These are phyloP conservation scores for Phyllostomus discolor DNA, from an alignment of 2,113 vertebrate genomes.

Conservation along the genomic window DNA sequence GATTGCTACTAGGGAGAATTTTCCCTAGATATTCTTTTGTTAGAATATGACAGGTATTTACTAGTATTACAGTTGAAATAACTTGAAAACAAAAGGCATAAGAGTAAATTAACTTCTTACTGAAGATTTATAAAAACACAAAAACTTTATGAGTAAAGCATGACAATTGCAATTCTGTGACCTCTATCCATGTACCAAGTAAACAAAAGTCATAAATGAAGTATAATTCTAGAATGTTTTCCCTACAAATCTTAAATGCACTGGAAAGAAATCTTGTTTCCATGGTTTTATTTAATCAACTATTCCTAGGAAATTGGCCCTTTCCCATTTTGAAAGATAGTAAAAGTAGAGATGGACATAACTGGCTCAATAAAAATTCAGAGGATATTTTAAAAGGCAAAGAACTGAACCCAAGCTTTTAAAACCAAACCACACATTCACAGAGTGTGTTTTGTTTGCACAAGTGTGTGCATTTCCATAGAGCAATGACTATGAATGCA, in stretches of 20 bases:
- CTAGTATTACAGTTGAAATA: background rate
- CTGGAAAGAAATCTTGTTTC: background rate
- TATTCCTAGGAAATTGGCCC: background rate
- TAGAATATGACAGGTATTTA: background rate
- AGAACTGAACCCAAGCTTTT: background rate
- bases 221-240: background rate
- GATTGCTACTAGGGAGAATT: background rate
- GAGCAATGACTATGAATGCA: background rate
- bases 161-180: background rate
- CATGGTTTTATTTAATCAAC: background rate
- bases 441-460: background rate
- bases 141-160: background rate
- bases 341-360: background rate
- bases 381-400: background rate
- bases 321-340: background rate
- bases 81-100: background rate
- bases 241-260: background rate
- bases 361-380: background rate
- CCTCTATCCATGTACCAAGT: background rate
- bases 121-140: background rate
- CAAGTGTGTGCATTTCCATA: background rate
- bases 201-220: background rate
- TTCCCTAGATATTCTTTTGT: background rate
- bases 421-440: background rate
- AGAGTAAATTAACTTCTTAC: background rate